Evolutionary conservation across 2,888 invertebrate genomes (phyloP), one percentile per base, ranked within the genome.

Genomic region (Spilarctia lutea): DNA sequence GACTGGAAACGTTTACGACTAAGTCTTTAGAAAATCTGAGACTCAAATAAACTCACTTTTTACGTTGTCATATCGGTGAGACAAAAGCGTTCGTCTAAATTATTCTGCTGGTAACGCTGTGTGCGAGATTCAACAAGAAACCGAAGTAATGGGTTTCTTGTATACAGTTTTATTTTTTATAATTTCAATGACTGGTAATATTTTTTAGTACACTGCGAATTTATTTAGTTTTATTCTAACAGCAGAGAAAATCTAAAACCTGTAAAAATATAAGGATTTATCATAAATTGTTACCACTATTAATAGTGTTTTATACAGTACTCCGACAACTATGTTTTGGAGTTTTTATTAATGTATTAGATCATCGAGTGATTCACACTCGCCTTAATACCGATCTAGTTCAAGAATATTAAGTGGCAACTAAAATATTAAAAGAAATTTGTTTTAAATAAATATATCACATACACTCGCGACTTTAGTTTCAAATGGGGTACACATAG

Each of bases 341-440:
- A 72, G 78, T 79, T 74, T 24, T 78, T 77, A 52, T 68, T 67
- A 67, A 68, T 68, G 68, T 67, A 80, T 85, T 80, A 83, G 78
- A 65, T 83, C 84, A 85, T 76, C 73, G n/a, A 30, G 68, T 85
- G 80, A 85, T 75, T 83, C 79, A 85, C 71, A 45, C 45, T 35
- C 13, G 13, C 33, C 8, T n/a, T 30, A 63, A 10, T 45, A 42
- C 24, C 42, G 63, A 35, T 56, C 24, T n/a, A 68, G 63, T 63
- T 39, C 18, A 24, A 11, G 35, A 65, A 65, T 39, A 13, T 65
- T 35, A 30, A 63, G 30, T 27, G 16, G 60, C 4, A 4, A 60
- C 16, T 16, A 27, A 60, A 60, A 30, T 11, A 27, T 27, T 10
- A 11, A n/a, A n/a, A 60, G 16, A 27, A 27, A 60, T 30, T n/a